Percentiles rank a stretch among this genome's conserved stretches.
phyloP scores from a whole-genome alignment of 2,113 vertebrate genomes.

The human region GRCh38 chr12:107205001-107205500 shows the following conservation, averaged over 20 bases:
- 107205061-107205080: neutral
- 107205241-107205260: neutral
- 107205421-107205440: neutral
- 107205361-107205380: neutral
- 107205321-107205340: neutral
- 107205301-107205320: neutral
- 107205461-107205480: neutral
- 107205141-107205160: neutral
- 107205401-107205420: neutral
- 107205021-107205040: neutral
- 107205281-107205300: neutral
- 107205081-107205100: neutral
- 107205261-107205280: neutral
- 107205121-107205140: neutral
- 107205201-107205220: neutral
- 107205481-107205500: neutral
- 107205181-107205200: neutral
- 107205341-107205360: neutral
- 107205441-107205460: neutral
- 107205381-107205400: neutral
- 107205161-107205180: neutral
- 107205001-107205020: neutral
- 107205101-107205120: neutral
- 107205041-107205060: no score
- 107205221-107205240: neutral